Base-by-base conservation (phyloP, 1,140 invertebrate genomes). In the Tachypleus tridentatus region DNA sequence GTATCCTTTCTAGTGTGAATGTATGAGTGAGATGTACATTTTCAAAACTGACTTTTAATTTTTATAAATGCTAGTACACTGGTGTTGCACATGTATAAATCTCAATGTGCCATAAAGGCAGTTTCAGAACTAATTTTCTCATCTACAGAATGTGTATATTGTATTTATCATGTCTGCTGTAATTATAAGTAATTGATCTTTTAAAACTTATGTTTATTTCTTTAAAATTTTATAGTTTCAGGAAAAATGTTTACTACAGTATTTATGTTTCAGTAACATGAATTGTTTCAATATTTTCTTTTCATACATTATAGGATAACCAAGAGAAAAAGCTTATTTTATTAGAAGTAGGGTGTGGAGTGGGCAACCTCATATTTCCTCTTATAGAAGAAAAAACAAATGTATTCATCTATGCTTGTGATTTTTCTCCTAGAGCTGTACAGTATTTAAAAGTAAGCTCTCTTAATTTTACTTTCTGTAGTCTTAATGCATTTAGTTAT, bases 351-450 rank as follows among this genome's bases (percentile, higher is more conserved):
- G 97, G 97, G 0, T 98, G 96, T 80, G 97, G 97, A 5, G 95
- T 97, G 58, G 97, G 97, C 0, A 98, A 98, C 79, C 89, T 98
- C 73, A 81, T 98, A 60, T 98, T 91, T 79, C 96, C 97, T 0
- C 74, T 99, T 53, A 73, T 97, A 4, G 85, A 93, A 75, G 90
- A 91, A 72, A 83, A 86, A 51, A 76, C 81, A 57, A 74, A 81
- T 1, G 83, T 87, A 48, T 86, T 82, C 72, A 85, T 96, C 70
- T 90, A 91, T 76, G 93, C 90, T 4, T 98, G 94, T 79, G 96
- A 99, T 80, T 88, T 98, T 73, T 97, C 94, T 5, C 84, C 86
- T 51, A 83, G 88, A 78, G 96, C 95, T 3, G 80, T 98, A 2
- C 85, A 94, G 2, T 86, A 97, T 73, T 84, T 97, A 0, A 89